Evolutionary conservation across 2,113 vertebrate species (phyloP).

Genomic region (Scortum barcoo): DNA sequence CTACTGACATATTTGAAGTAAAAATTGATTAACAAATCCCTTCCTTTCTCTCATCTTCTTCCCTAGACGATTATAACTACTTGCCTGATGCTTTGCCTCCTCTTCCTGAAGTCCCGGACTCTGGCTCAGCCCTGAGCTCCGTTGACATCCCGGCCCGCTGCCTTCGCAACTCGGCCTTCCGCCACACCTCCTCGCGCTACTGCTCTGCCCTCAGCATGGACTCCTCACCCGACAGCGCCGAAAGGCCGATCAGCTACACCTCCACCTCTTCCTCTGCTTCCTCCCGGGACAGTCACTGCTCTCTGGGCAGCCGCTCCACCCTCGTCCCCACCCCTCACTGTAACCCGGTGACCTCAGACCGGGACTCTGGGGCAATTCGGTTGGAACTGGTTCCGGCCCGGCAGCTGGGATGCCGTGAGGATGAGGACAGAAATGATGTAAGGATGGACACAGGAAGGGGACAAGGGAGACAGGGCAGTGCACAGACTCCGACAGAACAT

Average conservation of each 20-base stretch:
- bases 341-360: constrained; percentile 87
- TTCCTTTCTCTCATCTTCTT: constrained; percentile 15
- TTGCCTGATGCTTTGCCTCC: constrained; percentile 85
- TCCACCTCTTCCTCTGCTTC: constrained; percentile 98
- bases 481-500: constrained; percentile 58
- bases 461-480: constrained; percentile 71
- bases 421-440: constrained; percentile 73
- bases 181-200: constrained; percentile 74
- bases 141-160: constrained; percentile 78
- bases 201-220: constrained; percentile 91
- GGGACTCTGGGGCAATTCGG: constrained; percentile 92
- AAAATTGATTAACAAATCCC: background rate
- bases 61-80: constrained; percentile 88
- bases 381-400: constrained; percentile 92
- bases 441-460: constrained; percentile 65
- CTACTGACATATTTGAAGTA: background rate
- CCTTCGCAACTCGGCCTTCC: constrained; percentile 79
- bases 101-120: constrained; percentile 85
- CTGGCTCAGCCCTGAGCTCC: constrained; percentile 81
- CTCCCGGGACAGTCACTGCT: constrained; percentile 96
- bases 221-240: constrained; percentile 88
- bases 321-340: constrained; percentile 89
- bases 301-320: constrained; percentile 92
- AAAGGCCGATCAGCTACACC: constrained; percentile 95
- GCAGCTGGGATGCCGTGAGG: constrained; percentile 85